Conservation (phyloP, 2,888 invertebrate species). For the Vandiemenella viatica region DNA sequence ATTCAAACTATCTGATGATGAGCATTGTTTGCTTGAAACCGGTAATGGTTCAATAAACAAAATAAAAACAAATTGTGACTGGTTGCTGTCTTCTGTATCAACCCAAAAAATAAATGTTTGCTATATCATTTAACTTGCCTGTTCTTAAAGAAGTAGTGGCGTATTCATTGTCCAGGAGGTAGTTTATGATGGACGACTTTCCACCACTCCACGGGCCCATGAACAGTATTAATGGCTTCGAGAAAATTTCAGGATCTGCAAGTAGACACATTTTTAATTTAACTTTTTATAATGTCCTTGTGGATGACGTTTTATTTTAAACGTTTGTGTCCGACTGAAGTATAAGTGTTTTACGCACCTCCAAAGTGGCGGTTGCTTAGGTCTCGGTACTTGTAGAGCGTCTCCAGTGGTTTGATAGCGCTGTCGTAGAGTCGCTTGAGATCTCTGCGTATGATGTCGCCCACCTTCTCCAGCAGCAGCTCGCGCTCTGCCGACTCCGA, state of each 20-base stretch:
- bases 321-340: no score
- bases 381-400: conserved; percentile 80
- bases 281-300: no score
- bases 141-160: conserved; percentile 69
- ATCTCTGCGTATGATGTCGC: conserved; percentile 65
- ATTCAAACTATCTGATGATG: no score
- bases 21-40: no score
- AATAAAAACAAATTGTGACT: no score
- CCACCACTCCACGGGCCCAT: conserved; percentile 97
- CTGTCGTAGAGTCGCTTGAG: conserved; percentile 71
- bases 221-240: conserved; percentile 80
- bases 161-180: conserved; percentile 75
- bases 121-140: conserved; percentile 38
- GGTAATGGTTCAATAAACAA: no score
- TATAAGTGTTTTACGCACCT: conserved; percentile 28
- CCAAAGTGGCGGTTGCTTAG: conserved; percentile 83
- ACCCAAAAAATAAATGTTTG: neutral
- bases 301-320: no score
- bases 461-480: conserved; percentile 51
- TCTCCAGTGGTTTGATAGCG: conserved; percentile 79
- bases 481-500: conserved; percentile 55
- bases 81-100: no score
- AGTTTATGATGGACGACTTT: conserved; percentile 87
- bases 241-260: conserved; percentile 81
- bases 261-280: conserved; percentile 5